Conservation (phyloP, 2,113 vertebrate species). For the Seriola rivoliana region DNA sequence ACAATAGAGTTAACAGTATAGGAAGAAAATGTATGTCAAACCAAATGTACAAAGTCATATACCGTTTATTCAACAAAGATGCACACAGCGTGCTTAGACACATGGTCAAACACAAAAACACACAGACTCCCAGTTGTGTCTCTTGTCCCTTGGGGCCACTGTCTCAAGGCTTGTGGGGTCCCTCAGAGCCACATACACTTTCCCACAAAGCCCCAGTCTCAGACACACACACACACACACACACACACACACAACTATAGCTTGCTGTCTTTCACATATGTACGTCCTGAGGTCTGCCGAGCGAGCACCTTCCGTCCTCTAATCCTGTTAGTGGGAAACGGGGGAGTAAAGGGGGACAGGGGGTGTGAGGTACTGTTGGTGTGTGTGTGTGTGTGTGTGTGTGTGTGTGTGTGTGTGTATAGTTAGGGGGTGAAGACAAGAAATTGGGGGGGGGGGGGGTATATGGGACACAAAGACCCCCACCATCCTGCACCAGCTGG, state of each 20-base stretch:
- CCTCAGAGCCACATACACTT: slow-evolving; percentile 51
- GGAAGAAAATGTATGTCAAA: neutral
- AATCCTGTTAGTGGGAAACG: slow-evolving; percentile 85
- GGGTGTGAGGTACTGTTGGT: slow-evolving; percentile 13
- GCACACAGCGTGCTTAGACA: slow-evolving; percentile 39
- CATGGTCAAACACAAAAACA: slow-evolving; percentile 57
- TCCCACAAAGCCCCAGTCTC: slow-evolving; percentile 32
- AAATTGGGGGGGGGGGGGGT: slow-evolving; percentile 47
- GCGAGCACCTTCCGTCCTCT: slow-evolving; percentile 72
- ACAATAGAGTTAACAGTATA: neutral
- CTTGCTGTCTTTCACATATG: slow-evolving; percentile 34
- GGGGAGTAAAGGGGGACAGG: slow-evolving; percentile 35
- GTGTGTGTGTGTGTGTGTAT: neutral
- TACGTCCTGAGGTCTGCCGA: slow-evolving; percentile 71
- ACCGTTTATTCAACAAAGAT: neutral
- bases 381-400: neutral
- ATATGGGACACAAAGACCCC: slow-evolving; percentile 78
- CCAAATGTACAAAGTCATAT: neutral
- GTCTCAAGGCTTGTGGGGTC: slow-evolving; percentile 58
- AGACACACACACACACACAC: neutral
- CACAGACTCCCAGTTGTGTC: slow-evolving; percentile 49
- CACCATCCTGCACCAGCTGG: slow-evolving; percentile 80
- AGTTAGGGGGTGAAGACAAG: slow-evolving; percentile 18
- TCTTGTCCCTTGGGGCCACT: slow-evolving; percentile 53
- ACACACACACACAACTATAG: slow-evolving; percentile 36